A percentile compares a stretch with the other conserved stretches of the same genome.
phyloP scores from a whole-genome alignment of 2,888 invertebrate species.

The Leuctra nigra region DNA sequence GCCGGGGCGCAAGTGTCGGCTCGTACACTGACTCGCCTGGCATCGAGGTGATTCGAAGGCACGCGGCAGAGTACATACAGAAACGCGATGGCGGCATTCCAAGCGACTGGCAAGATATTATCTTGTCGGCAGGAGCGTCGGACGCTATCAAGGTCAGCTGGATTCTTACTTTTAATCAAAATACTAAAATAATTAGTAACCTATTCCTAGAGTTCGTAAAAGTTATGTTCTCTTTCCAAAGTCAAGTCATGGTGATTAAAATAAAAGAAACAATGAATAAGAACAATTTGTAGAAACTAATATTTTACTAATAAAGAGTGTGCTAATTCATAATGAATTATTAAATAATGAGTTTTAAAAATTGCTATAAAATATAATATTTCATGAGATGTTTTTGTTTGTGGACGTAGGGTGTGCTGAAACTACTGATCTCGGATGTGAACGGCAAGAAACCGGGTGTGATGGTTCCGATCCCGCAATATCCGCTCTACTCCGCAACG shows the following conservation, averaged over 20 bases:
- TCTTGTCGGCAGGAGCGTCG: constrained; percentile 85
- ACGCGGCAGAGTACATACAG: constrained; percentile 82
- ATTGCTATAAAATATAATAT: neutral
- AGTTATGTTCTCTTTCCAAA: too few species aligned
- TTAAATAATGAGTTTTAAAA: too few species aligned
- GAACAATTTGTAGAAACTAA: neutral
- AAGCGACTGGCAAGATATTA: constrained; percentile 68
- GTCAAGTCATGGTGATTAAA: too few species aligned
- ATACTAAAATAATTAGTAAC: too few species aligned
- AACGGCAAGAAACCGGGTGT: constrained; percentile 66
- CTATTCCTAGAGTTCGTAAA: too few species aligned
- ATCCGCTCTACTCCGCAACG: constrained; percentile 95
- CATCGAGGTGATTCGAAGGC: constrained; percentile 78
- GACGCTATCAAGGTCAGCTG: constrained; percentile 76
- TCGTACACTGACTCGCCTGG: constrained; percentile 89
- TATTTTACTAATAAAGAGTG: neutral
- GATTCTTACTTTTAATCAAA: too few species aligned
- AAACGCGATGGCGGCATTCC: constrained; percentile 72
- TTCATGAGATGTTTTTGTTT: neutral
- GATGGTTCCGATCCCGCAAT: constrained; percentile 97
- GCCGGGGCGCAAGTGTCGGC: constrained; percentile 73
- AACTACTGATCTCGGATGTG: constrained; percentile 54
- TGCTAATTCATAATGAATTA: too few species aligned
- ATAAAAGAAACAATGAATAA: too few species aligned
- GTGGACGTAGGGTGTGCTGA: constrained; percentile 60